Percentiles rank a stretch among this genome's conserved stretches.
These are phyloP conservation scores for Lasioglossum morio DNA, from an alignment of 2,888 invertebrate genomes.

Conservation along the genomic window DNA sequence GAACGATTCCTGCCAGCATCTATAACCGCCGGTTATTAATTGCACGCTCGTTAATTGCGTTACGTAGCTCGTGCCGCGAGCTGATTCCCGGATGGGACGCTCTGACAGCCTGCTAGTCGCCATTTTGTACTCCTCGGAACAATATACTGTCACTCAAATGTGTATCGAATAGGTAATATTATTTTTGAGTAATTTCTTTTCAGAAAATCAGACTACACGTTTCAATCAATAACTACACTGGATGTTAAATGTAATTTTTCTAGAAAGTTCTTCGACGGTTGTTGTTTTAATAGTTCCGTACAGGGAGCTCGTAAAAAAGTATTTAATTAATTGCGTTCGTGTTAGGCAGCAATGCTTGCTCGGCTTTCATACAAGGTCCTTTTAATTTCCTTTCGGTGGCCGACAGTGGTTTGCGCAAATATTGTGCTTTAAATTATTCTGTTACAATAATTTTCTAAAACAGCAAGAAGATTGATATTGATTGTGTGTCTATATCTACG, in stretches of 20 bases:
- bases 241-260: too few species aligned
- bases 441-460: too few species aligned
- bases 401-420: neutral
- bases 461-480: too few species aligned
- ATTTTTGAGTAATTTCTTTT: too few species aligned
- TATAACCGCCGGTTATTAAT: conserved; percentile 74
- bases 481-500: too few species aligned
- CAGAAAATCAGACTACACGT: too few species aligned
- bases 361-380: neutral
- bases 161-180: too few species aligned
- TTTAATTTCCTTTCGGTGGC: neutral
- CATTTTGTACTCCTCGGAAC: neutral
- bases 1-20: conserved; percentile 65
- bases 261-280: too few species aligned
- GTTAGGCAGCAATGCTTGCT: neutral
- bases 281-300: too few species aligned
- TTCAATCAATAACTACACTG: too few species aligned
- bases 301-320: neutral
- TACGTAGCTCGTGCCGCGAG: conserved; percentile 68
- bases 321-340: neutral
- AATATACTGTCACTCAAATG: too few species aligned
- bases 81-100: conserved; percentile 62
- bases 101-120: conserved; percentile 47
- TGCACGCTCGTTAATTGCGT: conserved; percentile 76
- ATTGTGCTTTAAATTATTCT: neutral